Conservation (phyloP, 2,113 vertebrate species). For the Malurus elegans region DNA sequence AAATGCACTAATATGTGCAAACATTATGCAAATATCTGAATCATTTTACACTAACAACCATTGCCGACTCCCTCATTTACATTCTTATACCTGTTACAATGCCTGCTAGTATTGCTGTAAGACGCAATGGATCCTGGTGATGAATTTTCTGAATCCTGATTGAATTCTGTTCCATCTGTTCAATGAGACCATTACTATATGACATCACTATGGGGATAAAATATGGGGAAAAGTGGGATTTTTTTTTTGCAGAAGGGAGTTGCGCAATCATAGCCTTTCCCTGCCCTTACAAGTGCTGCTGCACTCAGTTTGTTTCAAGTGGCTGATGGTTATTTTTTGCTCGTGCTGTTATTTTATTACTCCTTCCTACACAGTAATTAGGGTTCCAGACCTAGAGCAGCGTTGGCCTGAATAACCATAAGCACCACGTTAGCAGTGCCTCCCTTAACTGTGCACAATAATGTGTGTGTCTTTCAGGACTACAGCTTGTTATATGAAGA, state of each 20-base stretch:
- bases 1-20: conserved; percentile 51
- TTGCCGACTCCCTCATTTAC: conserved; percentile 45
- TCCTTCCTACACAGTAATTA: background rate
- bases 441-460: background rate
- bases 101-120: conserved; percentile 59
- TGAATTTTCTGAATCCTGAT: conserved; percentile 43
- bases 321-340: background rate
- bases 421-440: background rate
- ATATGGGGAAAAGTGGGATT: background rate
- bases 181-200: conserved; percentile 51
- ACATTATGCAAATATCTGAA: conserved; percentile 64
- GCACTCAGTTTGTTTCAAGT: background rate
- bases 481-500: conserved; percentile 94
- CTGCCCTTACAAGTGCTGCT: background rate
- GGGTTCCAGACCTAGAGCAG: background rate
- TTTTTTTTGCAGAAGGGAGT: background rate
- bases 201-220: conserved; percentile 45
- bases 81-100: conserved; percentile 59
- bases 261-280: background rate
- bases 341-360: background rate
- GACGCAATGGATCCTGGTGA: conserved; percentile 28
- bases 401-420: background rate
- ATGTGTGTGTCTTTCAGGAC: conserved; percentile 79
- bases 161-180: conserved; percentile 65
- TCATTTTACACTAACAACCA: conserved; percentile 32